Evolutionary conservation across 2,797 vertebrate genomes (phyloP).

Genomic region (Enteromius afrohamiltoni): DNA sequence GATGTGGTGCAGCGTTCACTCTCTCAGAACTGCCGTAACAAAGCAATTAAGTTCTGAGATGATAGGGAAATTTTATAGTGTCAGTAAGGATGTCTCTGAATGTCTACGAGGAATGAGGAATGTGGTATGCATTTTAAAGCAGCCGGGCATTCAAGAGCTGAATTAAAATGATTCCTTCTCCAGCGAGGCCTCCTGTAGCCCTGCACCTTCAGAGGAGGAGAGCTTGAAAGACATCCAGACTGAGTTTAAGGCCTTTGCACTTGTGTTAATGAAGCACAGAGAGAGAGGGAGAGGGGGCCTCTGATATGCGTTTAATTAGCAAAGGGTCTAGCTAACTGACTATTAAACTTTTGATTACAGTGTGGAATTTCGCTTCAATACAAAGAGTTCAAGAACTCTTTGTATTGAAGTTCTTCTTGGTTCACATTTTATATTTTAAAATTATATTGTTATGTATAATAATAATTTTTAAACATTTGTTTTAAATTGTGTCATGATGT

Average conservation of each 20-base stretch:
- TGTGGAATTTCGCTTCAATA: constrained; percentile 57
- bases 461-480: background rate
- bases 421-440: background rate
- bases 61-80: constrained; percentile 52
- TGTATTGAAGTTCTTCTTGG: constrained; percentile 10
- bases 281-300: constrained; percentile 35
- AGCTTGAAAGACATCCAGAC: constrained; percentile 49
- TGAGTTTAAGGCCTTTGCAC: constrained; percentile 45
- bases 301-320: constrained; percentile 54
- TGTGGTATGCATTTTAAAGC: constrained; percentile 54
- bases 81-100: constrained; percentile 55
- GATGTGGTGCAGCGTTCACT: constrained; percentile 66
- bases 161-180: constrained; percentile 59
- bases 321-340: constrained; percentile 48
- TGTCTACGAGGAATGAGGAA: constrained; percentile 44
- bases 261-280: constrained; percentile 53
- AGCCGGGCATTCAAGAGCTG: constrained; percentile 51
- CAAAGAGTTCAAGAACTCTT: constrained; percentile 59
- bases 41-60: constrained; percentile 72
- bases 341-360: constrained; percentile 66
- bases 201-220: constrained; percentile 42
- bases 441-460: background rate
- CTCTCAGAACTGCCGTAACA: constrained; percentile 70
- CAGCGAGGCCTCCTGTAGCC: constrained; percentile 47
- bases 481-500: background rate